Percentiles rank a stretch among this genome's conserved stretches.
These are phyloP conservation scores for Leistus spinibarbis DNA, from an alignment of 2,888 invertebrate species.

Conservation along the genomic window DNA sequence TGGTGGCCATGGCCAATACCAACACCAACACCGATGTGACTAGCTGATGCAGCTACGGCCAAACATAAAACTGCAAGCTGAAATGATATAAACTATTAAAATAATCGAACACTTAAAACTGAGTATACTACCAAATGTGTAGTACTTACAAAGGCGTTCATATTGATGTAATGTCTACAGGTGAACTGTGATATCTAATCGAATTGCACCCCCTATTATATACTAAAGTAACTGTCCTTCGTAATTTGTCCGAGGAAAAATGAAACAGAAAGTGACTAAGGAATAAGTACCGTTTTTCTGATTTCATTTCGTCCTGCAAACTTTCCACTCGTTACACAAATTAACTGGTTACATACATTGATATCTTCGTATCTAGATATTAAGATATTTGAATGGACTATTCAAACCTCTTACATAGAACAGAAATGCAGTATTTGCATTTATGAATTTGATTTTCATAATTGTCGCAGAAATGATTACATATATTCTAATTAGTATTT, in stretches of 20 bases:
- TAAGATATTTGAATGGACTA: too few species aligned
- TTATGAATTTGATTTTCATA: too few species aligned
- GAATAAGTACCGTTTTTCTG: conserved; percentile 14
- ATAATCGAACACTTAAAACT: not conserved
- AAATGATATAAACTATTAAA: not conserved
- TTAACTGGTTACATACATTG: too few species aligned
- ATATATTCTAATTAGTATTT: not conserved
- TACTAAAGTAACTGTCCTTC: conserved; percentile 26
- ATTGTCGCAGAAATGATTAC: too few species aligned
- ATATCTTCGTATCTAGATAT: too few species aligned
- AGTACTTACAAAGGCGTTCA: conserved; percentile 33
- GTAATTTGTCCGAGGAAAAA: not conserved
- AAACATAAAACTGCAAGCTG: conserved; percentile 22
- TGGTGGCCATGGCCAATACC: conserved; percentile 14
- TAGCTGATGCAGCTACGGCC: conserved; percentile 21
- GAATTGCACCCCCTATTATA: conserved; percentile 15
- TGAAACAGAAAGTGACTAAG: conserved; percentile 3
- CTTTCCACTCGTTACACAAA: too few species aligned
- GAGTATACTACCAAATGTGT: not conserved
- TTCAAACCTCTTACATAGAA: too few species aligned
- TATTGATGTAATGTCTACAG: conserved; percentile 10
- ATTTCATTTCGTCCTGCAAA: too few species aligned
- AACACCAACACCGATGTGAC: not conserved
- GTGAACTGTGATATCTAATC: conserved; percentile 7
- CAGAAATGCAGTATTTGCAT: too few species aligned